Base-by-base conservation (phyloP, 2,888 invertebrate genomes). In the Ellobium chinense region DNA sequence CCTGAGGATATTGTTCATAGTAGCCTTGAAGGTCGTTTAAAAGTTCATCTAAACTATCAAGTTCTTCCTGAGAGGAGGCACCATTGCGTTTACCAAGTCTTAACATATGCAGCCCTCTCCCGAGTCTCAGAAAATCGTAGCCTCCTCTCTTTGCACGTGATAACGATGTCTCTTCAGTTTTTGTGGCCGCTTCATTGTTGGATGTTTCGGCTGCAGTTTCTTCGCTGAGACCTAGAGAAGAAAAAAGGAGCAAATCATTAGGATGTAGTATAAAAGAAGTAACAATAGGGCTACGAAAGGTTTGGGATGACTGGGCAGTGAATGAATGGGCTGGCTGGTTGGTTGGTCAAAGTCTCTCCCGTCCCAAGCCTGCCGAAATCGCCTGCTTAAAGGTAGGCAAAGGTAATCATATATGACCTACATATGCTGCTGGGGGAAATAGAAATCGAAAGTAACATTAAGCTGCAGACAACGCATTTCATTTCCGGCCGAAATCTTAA, bases 101-200 rank as follows among this genome's bases (percentile, higher is more conserved):
- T 18, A 89, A 78, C 89, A 89, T 89, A 34, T 88, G 87, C 31
- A 89, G 83, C 4, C 88, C 88, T 24, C 89, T 83, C 1, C 58
- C 72, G 0, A 60, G 37, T 24, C 72, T 72, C 70, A 58, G 2
- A 54, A 70, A 56, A 18, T 72, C 37, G 27, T 72, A 72, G 37
- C 72, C 31, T 31, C 56, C 58, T 72, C 72, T 58, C 27, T 72
- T 72, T 34, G 72, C 36, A 14, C 72, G 72, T 27, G 72, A 72
- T 58, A 72, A 60, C 2, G 72, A n/a, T 36, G 58, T 34, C 1
- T 36, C 58, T 34, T 58, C 18, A 34, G 58, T 60, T 0, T 60
- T 58, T 60, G 24, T n/a, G 7, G 37, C 54, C 1, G 58, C 60
- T 58, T 72, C 24, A 14, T n/a, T 72, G 36, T 72, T 27, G 7